phyloP scores from a whole-genome alignment of 2,113 vertebrate genomes.

The Clarias macrocephalus region DNA sequence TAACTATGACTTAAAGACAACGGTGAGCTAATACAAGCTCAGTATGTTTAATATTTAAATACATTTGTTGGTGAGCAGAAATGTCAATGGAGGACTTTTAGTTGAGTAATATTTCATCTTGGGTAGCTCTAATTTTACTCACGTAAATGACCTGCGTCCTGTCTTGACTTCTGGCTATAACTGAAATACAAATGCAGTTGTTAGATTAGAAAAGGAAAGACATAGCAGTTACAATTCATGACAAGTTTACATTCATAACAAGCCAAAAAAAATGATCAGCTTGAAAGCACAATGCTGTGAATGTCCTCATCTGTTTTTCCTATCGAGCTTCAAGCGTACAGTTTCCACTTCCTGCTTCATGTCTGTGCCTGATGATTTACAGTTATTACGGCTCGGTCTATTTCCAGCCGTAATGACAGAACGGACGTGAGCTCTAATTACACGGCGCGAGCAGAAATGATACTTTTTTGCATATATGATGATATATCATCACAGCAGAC shows the following conservation, averaged over 20 bases:
- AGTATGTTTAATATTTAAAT: no score
- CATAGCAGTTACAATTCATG: neutral
- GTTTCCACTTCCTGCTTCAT: conserved; percentile 16
- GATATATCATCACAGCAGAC: conserved; percentile 29
- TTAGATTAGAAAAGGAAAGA: neutral
- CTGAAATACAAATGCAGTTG: neutral
- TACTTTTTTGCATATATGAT: conserved; percentile 37
- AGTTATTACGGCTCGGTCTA: conserved; percentile 13
- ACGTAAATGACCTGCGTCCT: no score
- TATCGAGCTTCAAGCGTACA: neutral
- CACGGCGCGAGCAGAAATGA: conserved; percentile 1
- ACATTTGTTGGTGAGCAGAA: no score
- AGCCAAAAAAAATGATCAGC: neutral
- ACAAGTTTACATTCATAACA: neutral
- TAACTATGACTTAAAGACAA: no score
- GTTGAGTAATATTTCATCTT: no score
- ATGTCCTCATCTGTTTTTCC: neutral
- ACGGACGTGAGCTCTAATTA: conserved; percentile 26
- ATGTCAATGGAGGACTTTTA: no score
- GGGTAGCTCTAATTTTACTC: no score
- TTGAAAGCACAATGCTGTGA: no score
- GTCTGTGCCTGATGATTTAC: conserved; percentile 9
- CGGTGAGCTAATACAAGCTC: no score
- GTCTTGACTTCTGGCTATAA: neutral
- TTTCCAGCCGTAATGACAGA: conserved; percentile 31